Percentiles rank a stretch among this genome's conserved stretches.
Conservation (phyloP, 2,797 vertebrate genomes). For the Champsocephalus gunnari region DNA sequence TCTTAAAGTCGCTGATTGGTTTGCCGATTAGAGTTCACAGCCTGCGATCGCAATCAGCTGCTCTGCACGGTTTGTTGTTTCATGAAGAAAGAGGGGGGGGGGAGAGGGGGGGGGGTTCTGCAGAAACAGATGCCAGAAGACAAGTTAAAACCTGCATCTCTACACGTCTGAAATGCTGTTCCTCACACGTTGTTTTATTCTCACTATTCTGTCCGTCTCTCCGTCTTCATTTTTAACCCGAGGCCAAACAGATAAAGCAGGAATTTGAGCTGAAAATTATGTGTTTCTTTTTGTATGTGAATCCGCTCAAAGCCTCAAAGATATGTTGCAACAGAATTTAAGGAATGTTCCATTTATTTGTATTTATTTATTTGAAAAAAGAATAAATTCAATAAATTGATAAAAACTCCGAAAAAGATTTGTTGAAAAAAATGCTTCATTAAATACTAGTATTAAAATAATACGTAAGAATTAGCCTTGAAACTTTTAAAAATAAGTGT, state of each 20-base stretch:
- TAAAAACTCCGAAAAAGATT: too few species aligned
- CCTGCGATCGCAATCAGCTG: conserved; percentile 34
- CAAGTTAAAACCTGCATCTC: conserved; percentile 37
- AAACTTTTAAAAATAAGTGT: too few species aligned
- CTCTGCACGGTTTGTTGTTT: conserved; percentile 30
- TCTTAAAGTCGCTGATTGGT: too few species aligned
- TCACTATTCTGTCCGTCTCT: conserved; percentile 22
- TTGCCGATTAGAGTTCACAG: conserved; percentile 24
- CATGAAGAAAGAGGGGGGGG: not conserved
- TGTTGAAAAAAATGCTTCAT: too few species aligned
- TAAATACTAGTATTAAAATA: too few species aligned
- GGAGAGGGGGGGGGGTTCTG: not conserved
- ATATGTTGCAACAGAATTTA: not conserved
- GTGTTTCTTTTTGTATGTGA: conserved; percentile 29
- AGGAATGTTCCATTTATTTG: not conserved
- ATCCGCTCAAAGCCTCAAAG: not conserved
- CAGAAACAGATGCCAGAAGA: conserved; percentile 5
- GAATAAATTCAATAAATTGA: too few species aligned
- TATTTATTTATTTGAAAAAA: too few species aligned
- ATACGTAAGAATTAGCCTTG: too few species aligned
- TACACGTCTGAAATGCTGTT: not conserved
- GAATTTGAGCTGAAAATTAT: too few species aligned
- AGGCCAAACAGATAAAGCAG: too few species aligned
- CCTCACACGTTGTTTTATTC: not conserved
- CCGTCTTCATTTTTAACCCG: not conserved